Evolutionary conservation across 2,888 invertebrate species (phyloP).

Genomic region (Maniola hyperantus): DNA sequence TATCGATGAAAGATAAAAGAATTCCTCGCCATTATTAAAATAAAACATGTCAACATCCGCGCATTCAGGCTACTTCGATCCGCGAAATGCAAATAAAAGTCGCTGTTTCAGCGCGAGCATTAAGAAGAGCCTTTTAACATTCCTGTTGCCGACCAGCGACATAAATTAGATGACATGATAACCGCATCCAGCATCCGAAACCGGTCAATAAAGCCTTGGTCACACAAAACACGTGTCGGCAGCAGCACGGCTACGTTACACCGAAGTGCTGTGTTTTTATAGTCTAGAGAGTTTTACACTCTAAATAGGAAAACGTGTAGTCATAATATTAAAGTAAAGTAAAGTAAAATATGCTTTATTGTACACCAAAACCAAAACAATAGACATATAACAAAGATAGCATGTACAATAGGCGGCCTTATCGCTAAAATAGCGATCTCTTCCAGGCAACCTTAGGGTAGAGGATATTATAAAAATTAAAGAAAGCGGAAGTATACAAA

Average conservation of each 20-base stretch:
- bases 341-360: too few relatives aligned
- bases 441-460: too few relatives aligned
- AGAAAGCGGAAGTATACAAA: too few relatives aligned
- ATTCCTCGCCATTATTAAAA: slow-evolving; percentile 7
- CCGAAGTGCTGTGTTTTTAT: not conserved
- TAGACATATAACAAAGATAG: too few relatives aligned
- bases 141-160: slow-evolving; percentile 14
- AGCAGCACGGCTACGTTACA: not conserved
- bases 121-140: slow-evolving; percentile 25
- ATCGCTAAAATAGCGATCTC: too few relatives aligned
- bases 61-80: not conserved
- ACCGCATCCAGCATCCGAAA: slow-evolving; percentile 21
- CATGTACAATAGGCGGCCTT: too few relatives aligned
- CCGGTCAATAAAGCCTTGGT: slow-evolving; percentile 15
- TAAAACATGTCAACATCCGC: slow-evolving; percentile 18
- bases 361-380: too few relatives aligned
- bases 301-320: too few relatives aligned
- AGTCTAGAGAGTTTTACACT: too few relatives aligned
- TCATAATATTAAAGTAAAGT: too few relatives aligned
- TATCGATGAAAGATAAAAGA: not conserved
- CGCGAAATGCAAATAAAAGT: slow-evolving; percentile 21
- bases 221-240: not conserved
- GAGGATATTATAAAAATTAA: too few relatives aligned
- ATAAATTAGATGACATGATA: slow-evolving; percentile 29
- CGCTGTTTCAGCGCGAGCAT: slow-evolving; percentile 4